Base-by-base conservation (phyloP, 2,888 invertebrate genomes). In the Oscheius sp. region DNA sequence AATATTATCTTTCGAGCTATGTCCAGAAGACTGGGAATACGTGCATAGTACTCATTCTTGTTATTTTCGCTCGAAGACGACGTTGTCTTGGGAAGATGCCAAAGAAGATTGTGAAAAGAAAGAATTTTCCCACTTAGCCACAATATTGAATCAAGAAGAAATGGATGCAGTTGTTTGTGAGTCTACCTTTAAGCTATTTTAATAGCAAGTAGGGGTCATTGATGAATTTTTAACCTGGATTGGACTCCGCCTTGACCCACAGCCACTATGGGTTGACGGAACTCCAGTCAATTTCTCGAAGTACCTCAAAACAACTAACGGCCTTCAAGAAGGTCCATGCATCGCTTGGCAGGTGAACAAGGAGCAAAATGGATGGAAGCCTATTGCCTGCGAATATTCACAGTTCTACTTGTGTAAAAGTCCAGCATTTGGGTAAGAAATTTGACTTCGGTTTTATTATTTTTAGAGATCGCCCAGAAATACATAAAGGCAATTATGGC, bases 161-260 rank as follows among this genome's bases (percentile, higher is more conserved):
- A 41, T 41, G 44, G 44, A 28, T 30, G 41, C 44, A 24, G 44
- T 59, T 14, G 22, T 44, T n/a, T 59, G 59, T 59, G 30, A 22
- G 59, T 41, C n/a, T n/a, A n/a, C n/a, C n/a, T n/a, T n/a, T n/a
- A n/a, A n/a, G n/a, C n/a, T n/a, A n/a, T n/a, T n/a, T n/a, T n/a
- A n/a, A n/a, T n/a, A n/a, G n/a, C n/a, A n/a, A n/a, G n/a, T n/a
- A 59, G 59, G 41, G 41, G 30, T 62, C 26, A 36, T 49, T 5
- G 62, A 62, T 17, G 62, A 62, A 26, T 62, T 62, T 30, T 36
- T 62, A 33, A 49, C 62, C 24, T 62, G 62, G 62, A 62, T 50
- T 24, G 62, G 62, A 22, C 50, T 62, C 8, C 12, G 30, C 6
- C 30, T 62, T 3, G 28, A 62, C 14, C 26, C 41, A 17, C 26